A percentile compares a stretch with the other conserved stretches of the same genome.
phyloP scores from a whole-genome alignment of 2,797 vertebrate genomes.

The Astyanax mexicanus region DNA sequence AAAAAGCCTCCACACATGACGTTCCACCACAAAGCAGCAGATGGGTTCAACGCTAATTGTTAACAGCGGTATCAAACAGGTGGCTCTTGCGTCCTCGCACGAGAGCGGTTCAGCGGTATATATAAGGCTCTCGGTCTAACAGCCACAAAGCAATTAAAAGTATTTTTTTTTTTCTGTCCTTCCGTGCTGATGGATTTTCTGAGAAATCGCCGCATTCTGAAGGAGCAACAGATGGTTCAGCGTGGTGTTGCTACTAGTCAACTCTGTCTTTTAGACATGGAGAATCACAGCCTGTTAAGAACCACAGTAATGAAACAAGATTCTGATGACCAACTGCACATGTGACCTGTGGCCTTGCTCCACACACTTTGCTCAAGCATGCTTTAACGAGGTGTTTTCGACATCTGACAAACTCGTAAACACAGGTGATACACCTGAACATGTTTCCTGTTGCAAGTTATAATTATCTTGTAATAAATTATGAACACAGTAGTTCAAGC shows the following conservation, averaged over 20 bases:
- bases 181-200: constrained; percentile 73
- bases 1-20: not conserved
- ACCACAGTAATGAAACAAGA: no score
- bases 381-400: no score
- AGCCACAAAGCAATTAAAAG: constrained; percentile 75
- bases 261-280: constrained; percentile 41
- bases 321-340: no score
- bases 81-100: not conserved
- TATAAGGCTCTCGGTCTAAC: constrained; percentile 54
- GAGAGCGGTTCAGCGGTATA: constrained; percentile 42
- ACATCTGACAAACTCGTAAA: no score
- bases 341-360: no score
- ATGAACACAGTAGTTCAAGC: no score
- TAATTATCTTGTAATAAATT: no score
- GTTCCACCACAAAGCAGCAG: not conserved
- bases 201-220: constrained; percentile 69
- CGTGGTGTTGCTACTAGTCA: constrained; percentile 52
- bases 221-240: constrained; percentile 76
- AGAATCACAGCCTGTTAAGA: no score
- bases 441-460: no score
- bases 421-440: no score
- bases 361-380: no score
- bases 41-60: constrained; percentile 15
- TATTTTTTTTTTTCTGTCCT: constrained; percentile 77
- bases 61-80: constrained; percentile 8